phyloP scores from a whole-genome alignment of 23 tunicate species.

The Clavelina lepadiformis region DNA sequence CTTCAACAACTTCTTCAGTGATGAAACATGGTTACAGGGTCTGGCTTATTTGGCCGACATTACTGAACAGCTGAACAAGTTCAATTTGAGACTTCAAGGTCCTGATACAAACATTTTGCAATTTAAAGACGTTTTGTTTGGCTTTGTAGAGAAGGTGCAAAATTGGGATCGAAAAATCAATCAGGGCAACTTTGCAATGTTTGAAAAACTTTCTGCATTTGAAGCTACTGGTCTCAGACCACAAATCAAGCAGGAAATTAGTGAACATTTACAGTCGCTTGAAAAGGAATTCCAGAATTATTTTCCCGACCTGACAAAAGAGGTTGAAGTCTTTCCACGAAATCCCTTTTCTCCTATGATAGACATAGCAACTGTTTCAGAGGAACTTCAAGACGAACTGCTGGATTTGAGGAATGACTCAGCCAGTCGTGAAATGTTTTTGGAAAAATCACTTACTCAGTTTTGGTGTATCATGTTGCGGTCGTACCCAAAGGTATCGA shows the following conservation, averaged over 20 bases:
- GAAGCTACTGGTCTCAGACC: constrained; percentile 10
- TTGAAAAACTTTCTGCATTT: constrained; percentile 22
- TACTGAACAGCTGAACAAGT: constrained; percentile 12
- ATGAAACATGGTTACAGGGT: constrained; percentile 6
- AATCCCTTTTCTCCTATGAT: constrained; percentile 25
- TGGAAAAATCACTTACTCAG: constrained; percentile 39
- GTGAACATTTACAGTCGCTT: no score
- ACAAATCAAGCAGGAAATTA: constrained; percentile 32
- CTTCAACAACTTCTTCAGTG: constrained; percentile 5
- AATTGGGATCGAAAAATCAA: constrained; percentile 33
- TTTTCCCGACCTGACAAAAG: constrained; percentile 28
- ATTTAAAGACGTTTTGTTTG: constrained; percentile 16
- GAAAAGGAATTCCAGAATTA: constrained; percentile 27
- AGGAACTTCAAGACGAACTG: constrained; percentile 32
- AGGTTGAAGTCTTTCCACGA: constrained; percentile 30
- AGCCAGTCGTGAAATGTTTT: constrained; percentile 22
- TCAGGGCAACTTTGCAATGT: constrained; percentile 19
- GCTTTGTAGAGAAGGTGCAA: constrained; percentile 32
- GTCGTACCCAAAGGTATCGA: constrained; percentile 29
- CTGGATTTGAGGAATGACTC: constrained; percentile 35
- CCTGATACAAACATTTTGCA: constrained; percentile 9
- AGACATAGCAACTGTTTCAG: constrained; percentile 16
- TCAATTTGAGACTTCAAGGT: constrained; percentile 26
- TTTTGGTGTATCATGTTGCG: constrained; percentile 30
- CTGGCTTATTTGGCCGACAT: constrained; percentile 42